A percentile compares a stretch with the other conserved stretches of the same genome.
These are phyloP conservation scores for Eilema depressum DNA, from an alignment of 2,888 invertebrate genomes.

Conservation along the genomic window DNA sequence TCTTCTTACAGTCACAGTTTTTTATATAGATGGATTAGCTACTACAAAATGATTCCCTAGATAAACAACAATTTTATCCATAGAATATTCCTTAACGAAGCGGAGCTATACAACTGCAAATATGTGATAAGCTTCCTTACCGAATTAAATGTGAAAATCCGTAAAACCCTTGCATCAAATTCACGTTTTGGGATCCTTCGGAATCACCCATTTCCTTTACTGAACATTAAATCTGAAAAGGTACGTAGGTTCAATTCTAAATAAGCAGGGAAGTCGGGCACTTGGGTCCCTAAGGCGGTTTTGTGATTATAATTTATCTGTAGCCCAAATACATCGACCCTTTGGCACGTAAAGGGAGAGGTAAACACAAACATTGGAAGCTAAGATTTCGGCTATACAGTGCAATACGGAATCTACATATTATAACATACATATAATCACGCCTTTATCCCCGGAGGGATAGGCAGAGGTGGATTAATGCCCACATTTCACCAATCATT, in stretches of 20 bases:
- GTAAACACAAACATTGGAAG: not conserved
- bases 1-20: too few species aligned
- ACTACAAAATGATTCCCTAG: not conserved
- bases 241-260: conserved; percentile 32
- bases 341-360: conserved; percentile 14
- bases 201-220: not conserved
- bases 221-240: conserved; percentile 23
- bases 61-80: not conserved
- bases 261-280: conserved; percentile 16
- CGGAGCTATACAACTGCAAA: not conserved
- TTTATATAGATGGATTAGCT: too few species aligned
- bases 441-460: too few species aligned
- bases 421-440: too few species aligned
- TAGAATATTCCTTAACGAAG: not conserved
- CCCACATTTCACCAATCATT: too few species aligned
- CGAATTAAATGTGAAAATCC: not conserved
- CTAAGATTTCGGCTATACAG: not conserved
- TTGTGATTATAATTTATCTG: conserved; percentile 29
- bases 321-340: conserved; percentile 14
- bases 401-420: not conserved
- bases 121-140: not conserved
- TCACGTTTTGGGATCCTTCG: not conserved
- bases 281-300: conserved; percentile 2
- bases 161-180: conserved; percentile 7
- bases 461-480: too few species aligned